phyloP scores from a whole-genome alignment of 2,888 invertebrate genomes.

The Salpingus planirostris region DNA sequence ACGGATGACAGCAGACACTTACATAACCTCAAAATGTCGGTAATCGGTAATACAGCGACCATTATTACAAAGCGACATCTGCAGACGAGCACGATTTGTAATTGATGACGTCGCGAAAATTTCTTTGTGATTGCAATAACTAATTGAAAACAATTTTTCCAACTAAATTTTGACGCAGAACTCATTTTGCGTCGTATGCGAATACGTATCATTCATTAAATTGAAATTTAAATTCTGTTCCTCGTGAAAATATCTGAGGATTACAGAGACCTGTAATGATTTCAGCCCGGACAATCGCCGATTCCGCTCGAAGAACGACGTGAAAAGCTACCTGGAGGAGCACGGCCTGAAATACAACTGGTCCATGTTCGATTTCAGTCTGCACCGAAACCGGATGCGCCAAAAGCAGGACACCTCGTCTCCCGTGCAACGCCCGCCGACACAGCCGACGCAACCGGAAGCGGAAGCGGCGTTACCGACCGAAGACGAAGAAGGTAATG shows the following conservation, averaged over 20 bases:
- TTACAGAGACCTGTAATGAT: too few relatives aligned
- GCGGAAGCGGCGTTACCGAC: neutral
- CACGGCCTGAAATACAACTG: slow-evolving; percentile 32
- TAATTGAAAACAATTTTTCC: too few relatives aligned
- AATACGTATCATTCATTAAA: too few relatives aligned
- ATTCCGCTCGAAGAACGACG: slow-evolving; percentile 51
- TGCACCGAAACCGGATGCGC: slow-evolving; percentile 23
- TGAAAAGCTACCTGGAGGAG: slow-evolving; percentile 42
- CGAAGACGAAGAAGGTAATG: slow-evolving; percentile 22
- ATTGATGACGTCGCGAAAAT: too few relatives aligned
- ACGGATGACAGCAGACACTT: too few relatives aligned
- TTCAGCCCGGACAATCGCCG: slow-evolving; percentile 52
- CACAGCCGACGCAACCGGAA: slow-evolving; percentile 2
- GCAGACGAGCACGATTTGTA: too few relatives aligned
- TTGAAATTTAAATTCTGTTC: neutral
- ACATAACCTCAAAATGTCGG: too few relatives aligned
- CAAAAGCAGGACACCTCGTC: slow-evolving; percentile 11
- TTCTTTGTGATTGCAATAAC: too few relatives aligned
- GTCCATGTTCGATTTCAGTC: slow-evolving; percentile 48
- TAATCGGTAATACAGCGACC: too few relatives aligned
- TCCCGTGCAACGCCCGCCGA: neutral
- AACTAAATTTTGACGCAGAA: too few relatives aligned
- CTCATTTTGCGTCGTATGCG: too few relatives aligned
- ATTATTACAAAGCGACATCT: too few relatives aligned
- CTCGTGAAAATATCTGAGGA: neutral